phyloP scores from a whole-genome alignment of 2,888 invertebrate genomes.

The Heliconius cydno region DNA sequence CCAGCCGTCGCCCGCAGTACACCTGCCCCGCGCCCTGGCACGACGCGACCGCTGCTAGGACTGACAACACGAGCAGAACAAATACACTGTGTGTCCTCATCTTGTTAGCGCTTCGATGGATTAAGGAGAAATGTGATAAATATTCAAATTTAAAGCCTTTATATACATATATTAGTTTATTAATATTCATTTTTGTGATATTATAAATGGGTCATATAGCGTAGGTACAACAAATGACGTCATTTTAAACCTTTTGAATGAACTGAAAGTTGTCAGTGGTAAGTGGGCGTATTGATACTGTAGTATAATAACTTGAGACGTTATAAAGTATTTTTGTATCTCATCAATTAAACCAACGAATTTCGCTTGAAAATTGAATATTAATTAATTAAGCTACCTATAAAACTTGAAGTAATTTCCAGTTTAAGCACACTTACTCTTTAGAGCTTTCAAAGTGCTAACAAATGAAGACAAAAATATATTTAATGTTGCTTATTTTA shows the following conservation, averaged over 20 bases:
- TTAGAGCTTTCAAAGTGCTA: neutral
- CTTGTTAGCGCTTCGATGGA: constrained; percentile 9
- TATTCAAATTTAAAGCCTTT: neutral
- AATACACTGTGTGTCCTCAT: constrained; percentile 34
- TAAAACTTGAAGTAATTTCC: neutral
- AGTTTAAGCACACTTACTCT: neutral
- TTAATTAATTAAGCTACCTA: neutral
- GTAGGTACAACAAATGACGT: neutral
- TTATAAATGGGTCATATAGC: neutral
- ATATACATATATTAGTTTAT: neutral
- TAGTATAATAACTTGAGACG: neutral
- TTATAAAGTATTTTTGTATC: neutral
- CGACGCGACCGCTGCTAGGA: neutral
- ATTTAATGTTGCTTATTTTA: constrained; percentile 2
- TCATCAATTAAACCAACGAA: neutral
- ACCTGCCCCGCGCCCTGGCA: constrained; percentile 27
- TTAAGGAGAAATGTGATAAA: neutral
- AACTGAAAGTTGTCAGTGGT: neutral
- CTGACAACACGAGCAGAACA: neutral
- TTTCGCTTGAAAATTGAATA: neutral
- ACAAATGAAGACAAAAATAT: constrained; percentile 31
- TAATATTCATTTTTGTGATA: neutral
- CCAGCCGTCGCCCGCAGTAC: constrained; percentile 44
- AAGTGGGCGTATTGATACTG: neutral
- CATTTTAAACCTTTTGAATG: neutral